These are phyloP conservation scores for Heliconius charithonia DNA, from an alignment of 2,888 invertebrate species.

Conservation along the genomic window DNA sequence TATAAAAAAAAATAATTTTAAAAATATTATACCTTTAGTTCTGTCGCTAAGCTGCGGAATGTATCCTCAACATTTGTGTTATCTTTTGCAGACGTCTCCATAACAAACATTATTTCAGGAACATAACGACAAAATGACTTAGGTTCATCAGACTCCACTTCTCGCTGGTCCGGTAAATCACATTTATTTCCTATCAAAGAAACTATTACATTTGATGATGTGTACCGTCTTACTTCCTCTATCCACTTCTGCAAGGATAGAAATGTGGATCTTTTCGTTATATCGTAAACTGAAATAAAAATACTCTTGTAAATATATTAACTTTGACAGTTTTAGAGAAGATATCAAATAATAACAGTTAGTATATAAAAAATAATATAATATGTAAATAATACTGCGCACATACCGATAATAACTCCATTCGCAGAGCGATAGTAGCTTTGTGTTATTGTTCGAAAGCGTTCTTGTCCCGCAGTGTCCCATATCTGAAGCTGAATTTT, in stretches of 20 bases:
- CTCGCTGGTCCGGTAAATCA: slow-evolving; percentile 90
- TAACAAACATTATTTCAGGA: slow-evolving; percentile 92
- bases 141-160: slow-evolving; percentile 93
- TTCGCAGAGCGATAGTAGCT: slow-evolving; percentile 98
- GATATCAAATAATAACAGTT: not conserved
- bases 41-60: slow-evolving; percentile 92
- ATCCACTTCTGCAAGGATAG: slow-evolving; percentile 97
- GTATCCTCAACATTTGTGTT: slow-evolving; percentile 96
- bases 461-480: slow-evolving; percentile 98
- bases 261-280: slow-evolving; percentile 96
- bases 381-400: slow-evolving; percentile 34
- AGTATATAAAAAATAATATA: not conserved
- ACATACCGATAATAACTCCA: slow-evolving; percentile 94
- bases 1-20: not conserved
- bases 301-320: not conserved
- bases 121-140: slow-evolving; percentile 93
- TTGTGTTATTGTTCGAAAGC: slow-evolving; percentile 98
- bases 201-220: slow-evolving; percentile 95
- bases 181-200: slow-evolving; percentile 97
- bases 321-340: not conserved
- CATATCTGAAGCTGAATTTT: slow-evolving; percentile 93
- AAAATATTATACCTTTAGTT: slow-evolving; percentile 87
- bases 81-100: slow-evolving; percentile 96
- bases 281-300: slow-evolving; percentile 91
- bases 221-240: slow-evolving; percentile 96